Evolutionary conservation across 2,113 vertebrate species (phyloP).

Genomic region (Ovis canadensis): DNA sequence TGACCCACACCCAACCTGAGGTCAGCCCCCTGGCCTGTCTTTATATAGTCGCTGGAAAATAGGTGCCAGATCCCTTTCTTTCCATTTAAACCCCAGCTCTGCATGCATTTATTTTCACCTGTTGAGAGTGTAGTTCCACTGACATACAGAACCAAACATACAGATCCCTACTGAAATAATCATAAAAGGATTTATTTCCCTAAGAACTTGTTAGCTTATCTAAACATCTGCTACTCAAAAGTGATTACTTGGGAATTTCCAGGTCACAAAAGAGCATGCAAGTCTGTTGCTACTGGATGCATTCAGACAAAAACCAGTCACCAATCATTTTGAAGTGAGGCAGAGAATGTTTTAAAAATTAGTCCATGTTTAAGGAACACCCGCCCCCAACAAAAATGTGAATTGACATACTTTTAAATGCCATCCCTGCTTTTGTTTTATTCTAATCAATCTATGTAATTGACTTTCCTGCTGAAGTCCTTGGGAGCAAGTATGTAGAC

Average conservation of each 20-base stretch:
- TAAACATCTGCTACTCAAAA: conserved; percentile 69
- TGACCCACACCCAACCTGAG: conserved; percentile 57
- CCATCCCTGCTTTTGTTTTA: conserved; percentile 25
- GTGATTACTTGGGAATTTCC: conserved; percentile 72
- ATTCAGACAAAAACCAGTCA: conserved; percentile 65
- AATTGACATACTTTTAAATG: conserved; percentile 40
- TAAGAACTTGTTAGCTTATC: conserved; percentile 67
- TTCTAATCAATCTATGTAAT: conserved; percentile 32
- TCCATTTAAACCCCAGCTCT: not conserved
- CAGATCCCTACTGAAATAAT: conserved; percentile 56
- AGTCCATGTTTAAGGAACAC: not conserved
- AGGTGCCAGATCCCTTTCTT: conserved; percentile 59
- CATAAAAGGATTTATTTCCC: conserved; percentile 66
- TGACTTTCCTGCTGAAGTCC: conserved; percentile 4
- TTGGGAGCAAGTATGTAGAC: conserved; percentile 13
- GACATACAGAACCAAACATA: conserved; percentile 25
- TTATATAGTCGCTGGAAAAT: conserved; percentile 53
- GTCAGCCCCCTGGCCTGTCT: conserved; percentile 50
- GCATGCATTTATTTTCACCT: conserved; percentile 69
- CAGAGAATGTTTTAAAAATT: conserved; percentile 6
- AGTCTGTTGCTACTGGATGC: conserved; percentile 47
- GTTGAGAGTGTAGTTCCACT: conserved; percentile 33
- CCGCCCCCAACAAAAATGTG: not conserved
- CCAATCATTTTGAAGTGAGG: conserved; percentile 16
- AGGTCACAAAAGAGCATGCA: conserved; percentile 57